Evolutionary conservation across 2,888 invertebrate genomes (phyloP).

Genomic region (Synanthedon myopaeformis): DNA sequence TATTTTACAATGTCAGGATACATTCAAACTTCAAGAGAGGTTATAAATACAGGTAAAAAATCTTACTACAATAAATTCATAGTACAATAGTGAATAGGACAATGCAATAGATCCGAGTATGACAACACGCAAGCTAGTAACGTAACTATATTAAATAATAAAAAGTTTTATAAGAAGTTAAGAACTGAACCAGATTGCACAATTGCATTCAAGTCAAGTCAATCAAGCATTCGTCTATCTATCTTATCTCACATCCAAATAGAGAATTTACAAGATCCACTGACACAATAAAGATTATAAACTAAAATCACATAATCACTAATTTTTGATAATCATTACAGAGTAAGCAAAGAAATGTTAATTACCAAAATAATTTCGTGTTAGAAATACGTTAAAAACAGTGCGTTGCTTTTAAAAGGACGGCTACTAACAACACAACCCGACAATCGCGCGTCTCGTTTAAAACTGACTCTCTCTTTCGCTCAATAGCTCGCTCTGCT

Average conservation of each 20-base stretch:
- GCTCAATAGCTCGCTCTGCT: too few relatives aligned
- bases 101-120: too few relatives aligned
- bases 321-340: too few relatives aligned
- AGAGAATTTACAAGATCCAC: not conserved
- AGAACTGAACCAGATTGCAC: not conserved
- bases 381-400: not conserved
- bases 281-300: not conserved
- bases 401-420: slow-evolving; percentile 19
- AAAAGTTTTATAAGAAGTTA: not conserved
- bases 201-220: not conserved
- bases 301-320: too few relatives aligned
- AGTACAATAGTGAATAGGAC: too few relatives aligned
- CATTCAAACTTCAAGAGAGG: slow-evolving; percentile 1
- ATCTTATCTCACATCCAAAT: not conserved
- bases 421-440: slow-evolving; percentile 17
- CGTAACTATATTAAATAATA: too few relatives aligned
- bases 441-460: slow-evolving; percentile 21
- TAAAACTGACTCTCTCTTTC: slow-evolving; percentile 18
- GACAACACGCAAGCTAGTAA: too few relatives aligned
- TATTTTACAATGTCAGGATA: slow-evolving; percentile 1
- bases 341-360: slow-evolving; percentile 8
- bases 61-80: too few relatives aligned
- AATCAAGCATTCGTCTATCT: not conserved
- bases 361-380: slow-evolving; percentile 13
- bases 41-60: too few relatives aligned